These are phyloP conservation scores for Athalia rosae DNA, from an alignment of 2,888 invertebrate species.

Conservation along the genomic window DNA sequence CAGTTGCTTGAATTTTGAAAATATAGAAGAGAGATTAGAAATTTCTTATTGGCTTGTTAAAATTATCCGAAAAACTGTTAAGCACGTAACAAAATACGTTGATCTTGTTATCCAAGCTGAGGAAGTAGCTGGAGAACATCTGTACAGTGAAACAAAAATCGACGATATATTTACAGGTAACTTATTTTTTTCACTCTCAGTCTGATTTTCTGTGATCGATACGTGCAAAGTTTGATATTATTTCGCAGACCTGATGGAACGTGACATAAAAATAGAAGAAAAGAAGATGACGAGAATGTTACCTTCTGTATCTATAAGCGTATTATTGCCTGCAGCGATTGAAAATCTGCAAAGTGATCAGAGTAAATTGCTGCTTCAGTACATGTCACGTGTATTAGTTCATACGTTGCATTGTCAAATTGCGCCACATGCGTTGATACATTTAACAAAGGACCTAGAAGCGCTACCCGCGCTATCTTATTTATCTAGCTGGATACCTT, in stretches of 20 bases:
- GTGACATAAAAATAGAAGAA: conserved; percentile 46
- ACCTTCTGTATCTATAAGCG: conserved; percentile 60
- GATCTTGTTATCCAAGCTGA: conserved; percentile 58
- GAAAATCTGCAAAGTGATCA: conserved; percentile 70
- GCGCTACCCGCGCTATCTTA: conserved; percentile 74
- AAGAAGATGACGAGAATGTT: conserved; percentile 51
- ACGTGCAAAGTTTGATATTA: conserved; percentile 31
- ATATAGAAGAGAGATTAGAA: conserved; percentile 55
- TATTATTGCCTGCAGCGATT: conserved; percentile 68
- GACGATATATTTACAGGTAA: conserved; percentile 60
- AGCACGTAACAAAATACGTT: conserved; percentile 62
- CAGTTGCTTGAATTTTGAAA: conserved; percentile 66
- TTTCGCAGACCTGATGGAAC: conserved; percentile 47
- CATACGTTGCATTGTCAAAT: conserved; percentile 80
- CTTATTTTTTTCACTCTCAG: conserved; percentile 19
- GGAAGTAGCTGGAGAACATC: conserved; percentile 55
- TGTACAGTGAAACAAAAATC: conserved; percentile 50
- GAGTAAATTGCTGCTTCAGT: conserved; percentile 50
- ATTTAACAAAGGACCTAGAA: conserved; percentile 74
- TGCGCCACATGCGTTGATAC: conserved; percentile 75
- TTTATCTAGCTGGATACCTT: conserved; percentile 75
- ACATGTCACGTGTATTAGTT: conserved; percentile 68
- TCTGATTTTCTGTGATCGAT: background rate
- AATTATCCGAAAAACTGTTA: conserved; percentile 55
- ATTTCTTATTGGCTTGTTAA: conserved; percentile 63